Base-by-base conservation (phyloP, 2,797 vertebrate genomes). In the Nyctalus aviator region DNA sequence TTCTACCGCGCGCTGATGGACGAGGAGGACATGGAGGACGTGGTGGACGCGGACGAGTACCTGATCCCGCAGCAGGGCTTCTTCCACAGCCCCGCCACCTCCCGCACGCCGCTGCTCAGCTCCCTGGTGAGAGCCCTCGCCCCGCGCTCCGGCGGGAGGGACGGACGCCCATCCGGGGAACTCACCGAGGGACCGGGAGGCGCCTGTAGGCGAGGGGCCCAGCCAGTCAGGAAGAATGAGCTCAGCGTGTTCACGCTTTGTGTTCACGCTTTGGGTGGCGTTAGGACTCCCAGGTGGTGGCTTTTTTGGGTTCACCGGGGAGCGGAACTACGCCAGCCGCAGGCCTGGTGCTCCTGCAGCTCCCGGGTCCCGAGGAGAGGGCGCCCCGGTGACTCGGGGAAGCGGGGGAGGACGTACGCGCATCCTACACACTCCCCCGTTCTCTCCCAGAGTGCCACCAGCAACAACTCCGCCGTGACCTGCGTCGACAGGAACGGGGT, bases 21-120 rank as follows among this genome's bases (percentile, higher is more conserved):
- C n/a, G 98, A 99, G 4, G 99, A 99, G 11, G 99, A 99, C 94
- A 98, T 98, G 97, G 99, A 99, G 8, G 99, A 99, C 0, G 97
- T 99, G 4, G 98, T 99, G 1, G 99, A 99, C 0, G 99, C 98
- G 0, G 99, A 99, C 0, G 99, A 99, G 91, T 99, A 99, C 96
- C 98, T 99, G 0, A 98, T 99, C 44, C 99, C 99, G 0, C 98
- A 98, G 93, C 99, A 98, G 90, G 98, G 98, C 82, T 98, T 98
- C 95, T 98, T 98, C 97, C 99, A 98, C 98, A 99, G 99, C 96
- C 99, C 99, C 0, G 99, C 99, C 96, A 99, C 98, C 0, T 98
- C 98, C 23, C 98, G 98, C 41, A 99, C 99, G 0, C 99, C 99
- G 0, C 99, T 99, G 57, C 97, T 99, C 53, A 99, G 98, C 92